phyloP scores from a whole-genome alignment of 2,888 invertebrate species.

The Athalia cordata region DNA sequence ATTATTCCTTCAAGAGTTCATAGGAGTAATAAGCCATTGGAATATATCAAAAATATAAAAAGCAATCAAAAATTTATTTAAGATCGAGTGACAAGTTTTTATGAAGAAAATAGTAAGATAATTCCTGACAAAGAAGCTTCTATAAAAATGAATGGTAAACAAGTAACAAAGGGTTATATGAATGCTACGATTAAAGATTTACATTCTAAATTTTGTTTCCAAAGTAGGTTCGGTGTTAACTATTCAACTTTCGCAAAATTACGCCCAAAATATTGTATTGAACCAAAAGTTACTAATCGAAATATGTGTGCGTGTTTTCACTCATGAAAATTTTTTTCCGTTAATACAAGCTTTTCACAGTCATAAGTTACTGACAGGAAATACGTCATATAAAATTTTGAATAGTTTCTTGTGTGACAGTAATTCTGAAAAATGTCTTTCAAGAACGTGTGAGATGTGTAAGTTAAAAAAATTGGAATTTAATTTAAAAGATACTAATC shows the following conservation, averaged over 20 bases:
- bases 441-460: conserved; percentile 46
- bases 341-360: conserved; percentile 41
- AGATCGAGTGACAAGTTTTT: conserved; percentile 42
- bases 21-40: conserved; percentile 27
- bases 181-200: conserved; percentile 46
- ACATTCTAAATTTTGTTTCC: conserved; percentile 44
- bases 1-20: conserved; percentile 39
- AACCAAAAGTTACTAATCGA: conserved; percentile 46
- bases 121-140: conserved; percentile 47
- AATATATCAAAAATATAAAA: conserved; percentile 36
- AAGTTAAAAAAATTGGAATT: conserved; percentile 43
- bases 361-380: conserved; percentile 44
- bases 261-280: conserved; percentile 45
- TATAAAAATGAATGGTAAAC: conserved; percentile 46
- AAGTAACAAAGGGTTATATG: conserved; percentile 42
- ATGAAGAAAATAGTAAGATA: conserved; percentile 45
- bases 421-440: conserved; percentile 46
- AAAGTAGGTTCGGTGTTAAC: conserved; percentile 41
- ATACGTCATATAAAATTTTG: conserved; percentile 46
- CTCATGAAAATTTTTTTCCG: conserved; percentile 48
- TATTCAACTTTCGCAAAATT: conserved; percentile 44
- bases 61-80: conserved; percentile 32
- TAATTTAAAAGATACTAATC: conserved; percentile 23
- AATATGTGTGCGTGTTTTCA: conserved; percentile 48
- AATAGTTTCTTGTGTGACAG: conserved; percentile 41